phyloP scores from a whole-genome alignment of 2,888 invertebrate genomes.

The Drosophila dives region DNA sequence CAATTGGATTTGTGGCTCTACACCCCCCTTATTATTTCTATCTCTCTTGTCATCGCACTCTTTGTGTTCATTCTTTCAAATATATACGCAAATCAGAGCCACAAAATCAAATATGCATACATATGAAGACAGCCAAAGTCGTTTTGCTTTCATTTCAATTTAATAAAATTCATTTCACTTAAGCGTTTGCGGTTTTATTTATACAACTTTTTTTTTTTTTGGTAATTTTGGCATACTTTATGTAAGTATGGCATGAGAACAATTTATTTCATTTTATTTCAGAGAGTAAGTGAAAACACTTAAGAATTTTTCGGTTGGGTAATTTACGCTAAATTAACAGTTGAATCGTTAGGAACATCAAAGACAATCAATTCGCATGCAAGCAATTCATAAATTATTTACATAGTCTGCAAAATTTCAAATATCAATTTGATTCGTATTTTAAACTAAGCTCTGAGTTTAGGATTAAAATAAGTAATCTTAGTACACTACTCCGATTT shows the following conservation, averaged over 20 bases:
- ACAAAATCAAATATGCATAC: constrained; percentile 19
- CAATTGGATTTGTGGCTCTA: constrained; percentile 59
- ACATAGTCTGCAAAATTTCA: neutral
- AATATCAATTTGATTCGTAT: neutral
- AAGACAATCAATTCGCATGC: constrained; percentile 47
- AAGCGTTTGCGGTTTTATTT: constrained; percentile 33
- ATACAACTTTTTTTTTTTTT: constrained; percentile 13
- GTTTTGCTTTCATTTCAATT: constrained; percentile 38
- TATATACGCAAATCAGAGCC: constrained; percentile 33
- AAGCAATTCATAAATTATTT: constrained; percentile 41
- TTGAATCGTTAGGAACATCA: constrained; percentile 40
- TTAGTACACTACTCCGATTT: no score
- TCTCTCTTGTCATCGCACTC: constrained; percentile 26
- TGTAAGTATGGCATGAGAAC: neutral
- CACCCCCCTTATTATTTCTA: neutral
- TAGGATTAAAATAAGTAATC: neutral
- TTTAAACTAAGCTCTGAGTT: neutral
- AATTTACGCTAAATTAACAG: constrained; percentile 59
- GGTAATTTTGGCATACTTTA: neutral
- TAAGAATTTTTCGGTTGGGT: constrained; percentile 6
- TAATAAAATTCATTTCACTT: constrained; percentile 50
- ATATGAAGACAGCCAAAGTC: constrained; percentile 17
- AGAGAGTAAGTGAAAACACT: constrained; percentile 15
- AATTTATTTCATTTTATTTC: constrained; percentile 6
- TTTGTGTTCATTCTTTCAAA: constrained; percentile 50